Evolutionary conservation across 2,888 invertebrate genomes (phyloP).

Genomic region (Tiphia femorata): DNA sequence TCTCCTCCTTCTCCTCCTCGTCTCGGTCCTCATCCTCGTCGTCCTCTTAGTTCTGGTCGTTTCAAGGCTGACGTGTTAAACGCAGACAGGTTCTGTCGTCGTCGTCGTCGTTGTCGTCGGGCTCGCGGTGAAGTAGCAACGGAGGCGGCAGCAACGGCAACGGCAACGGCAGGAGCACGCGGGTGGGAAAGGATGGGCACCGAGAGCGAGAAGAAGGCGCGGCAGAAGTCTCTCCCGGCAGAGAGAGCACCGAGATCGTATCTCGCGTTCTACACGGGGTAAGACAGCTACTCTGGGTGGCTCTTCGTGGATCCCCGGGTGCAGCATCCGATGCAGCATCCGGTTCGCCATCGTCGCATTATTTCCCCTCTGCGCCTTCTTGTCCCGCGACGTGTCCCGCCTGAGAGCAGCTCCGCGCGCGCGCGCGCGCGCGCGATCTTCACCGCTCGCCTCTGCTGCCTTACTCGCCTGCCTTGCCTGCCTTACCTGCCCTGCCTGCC

Average conservation of each 20-base stretch:
- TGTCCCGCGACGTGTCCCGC: no score
- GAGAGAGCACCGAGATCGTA: constrained; percentile 54
- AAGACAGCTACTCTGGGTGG: constrained; percentile 54
- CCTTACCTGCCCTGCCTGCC: no score
- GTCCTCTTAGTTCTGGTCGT: constrained; percentile 45
- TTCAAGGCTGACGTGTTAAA: constrained; percentile 36
- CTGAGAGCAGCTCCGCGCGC: no score
- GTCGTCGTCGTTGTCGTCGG: constrained; percentile 16
- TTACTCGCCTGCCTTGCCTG: no score
- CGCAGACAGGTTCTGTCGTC: constrained; percentile 42
- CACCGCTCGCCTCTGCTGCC: constrained; percentile 20
- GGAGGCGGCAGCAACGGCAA: no score
- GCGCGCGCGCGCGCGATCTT: constrained; percentile 27
- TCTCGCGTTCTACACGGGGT: constrained; percentile 50
- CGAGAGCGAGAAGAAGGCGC: constrained; percentile 22
- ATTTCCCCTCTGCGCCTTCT: constrained; percentile 58
- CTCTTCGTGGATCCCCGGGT: constrained; percentile 46
- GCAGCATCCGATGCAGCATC: constrained; percentile 48
- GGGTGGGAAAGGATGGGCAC: constrained; percentile 35
- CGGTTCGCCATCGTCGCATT: constrained; percentile 63
- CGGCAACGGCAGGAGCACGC: no score
- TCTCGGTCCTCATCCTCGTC: background rate
- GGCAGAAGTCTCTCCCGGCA: constrained; percentile 42
- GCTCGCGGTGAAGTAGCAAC: background rate
- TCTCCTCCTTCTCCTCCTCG: background rate